phyloP scores from a whole-genome alignment of 53 echinoderm and acorn worm genomes.

The Echinarachnius parma region DNA sequence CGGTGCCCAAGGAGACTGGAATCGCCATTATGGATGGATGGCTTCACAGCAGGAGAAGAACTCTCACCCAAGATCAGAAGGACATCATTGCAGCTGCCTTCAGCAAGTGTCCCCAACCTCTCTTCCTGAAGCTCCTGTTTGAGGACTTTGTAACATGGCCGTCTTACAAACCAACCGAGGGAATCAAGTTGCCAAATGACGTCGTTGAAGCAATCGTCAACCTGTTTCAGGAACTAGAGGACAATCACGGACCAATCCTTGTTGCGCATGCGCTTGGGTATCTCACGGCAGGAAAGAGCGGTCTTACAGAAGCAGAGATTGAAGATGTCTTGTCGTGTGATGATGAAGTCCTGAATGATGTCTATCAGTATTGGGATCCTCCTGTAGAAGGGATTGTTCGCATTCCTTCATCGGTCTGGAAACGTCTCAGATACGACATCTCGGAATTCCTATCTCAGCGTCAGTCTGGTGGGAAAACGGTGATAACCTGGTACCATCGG shows the following conservation, averaged over 20 bases:
- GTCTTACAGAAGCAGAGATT: conserved; percentile 73
- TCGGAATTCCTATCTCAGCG: conserved; percentile 68
- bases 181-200: conserved; percentile 42
- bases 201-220: conserved; percentile 64
- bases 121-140: conserved; percentile 81
- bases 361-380: conserved; percentile 97
- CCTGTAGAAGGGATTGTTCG: conserved; percentile 71
- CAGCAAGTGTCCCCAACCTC: conserved; percentile 70
- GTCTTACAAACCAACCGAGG: conserved; percentile 54
- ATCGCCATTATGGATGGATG: conserved; percentile 65
- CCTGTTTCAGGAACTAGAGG: conserved; percentile 74
- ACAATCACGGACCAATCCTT: conserved; percentile 64
- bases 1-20: conserved; percentile 53
- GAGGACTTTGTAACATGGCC: conserved; percentile 72
- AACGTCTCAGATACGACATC: conserved; percentile 71
- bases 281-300: conserved; percentile 74
- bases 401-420: conserved; percentile 83
- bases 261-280: conserved; percentile 75
- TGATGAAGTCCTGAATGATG: conserved; percentile 78
- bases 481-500: conserved; percentile 89
- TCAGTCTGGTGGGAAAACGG: conserved; percentile 85
- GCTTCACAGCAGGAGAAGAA: conserved; percentile 48
- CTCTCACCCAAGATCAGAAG: conserved; percentile 59
- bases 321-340: conserved; percentile 87
- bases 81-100: conserved; percentile 47